Percentiles rank a stretch among this genome's conserved stretches.
These are phyloP conservation scores for Tenthredo notha DNA, from an alignment of 2,888 invertebrate genomes.

Conservation along the genomic window DNA sequence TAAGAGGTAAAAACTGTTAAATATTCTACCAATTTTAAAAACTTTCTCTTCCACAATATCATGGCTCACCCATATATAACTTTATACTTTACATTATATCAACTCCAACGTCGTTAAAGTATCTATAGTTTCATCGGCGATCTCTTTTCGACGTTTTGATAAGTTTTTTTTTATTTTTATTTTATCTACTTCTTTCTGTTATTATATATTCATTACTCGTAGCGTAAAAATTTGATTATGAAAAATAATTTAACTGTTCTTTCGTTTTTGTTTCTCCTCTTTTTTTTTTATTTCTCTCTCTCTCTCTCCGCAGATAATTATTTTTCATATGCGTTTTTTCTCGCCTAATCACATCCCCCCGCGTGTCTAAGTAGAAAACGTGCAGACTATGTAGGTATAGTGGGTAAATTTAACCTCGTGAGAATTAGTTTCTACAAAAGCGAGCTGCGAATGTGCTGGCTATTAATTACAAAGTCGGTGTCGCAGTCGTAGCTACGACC, in stretches of 20 bases:
- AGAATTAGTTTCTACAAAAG: slow-evolving; percentile 9
- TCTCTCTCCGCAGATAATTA: background rate
- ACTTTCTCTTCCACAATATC: background rate
- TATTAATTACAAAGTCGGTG: slow-evolving; percentile 45
- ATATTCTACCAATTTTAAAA: slow-evolving; percentile 5
- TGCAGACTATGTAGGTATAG: background rate
- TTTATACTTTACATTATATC: slow-evolving; percentile 22
- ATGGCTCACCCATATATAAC: slow-evolving; percentile 1
- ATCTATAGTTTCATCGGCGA: background rate
- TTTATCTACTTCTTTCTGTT: background rate
- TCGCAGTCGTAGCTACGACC: slow-evolving; percentile 16
- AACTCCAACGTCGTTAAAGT: background rate
- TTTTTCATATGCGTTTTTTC: background rate
- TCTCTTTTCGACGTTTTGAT: background rate
- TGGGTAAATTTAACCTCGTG: background rate
- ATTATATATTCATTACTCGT: background rate
- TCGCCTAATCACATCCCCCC: background rate
- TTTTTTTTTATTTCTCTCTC: background rate
- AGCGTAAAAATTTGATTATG: background rate
- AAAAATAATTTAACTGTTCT: too few species aligned
- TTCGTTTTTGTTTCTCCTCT: background rate
- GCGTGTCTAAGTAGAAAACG: background rate
- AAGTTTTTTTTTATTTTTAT: background rate
- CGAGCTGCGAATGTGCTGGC: background rate
- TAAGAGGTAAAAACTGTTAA: slow-evolving; percentile 35